phyloP scores from a whole-genome alignment of 2,113 vertebrate genomes.

The Oceanites oceanicus region DNA sequence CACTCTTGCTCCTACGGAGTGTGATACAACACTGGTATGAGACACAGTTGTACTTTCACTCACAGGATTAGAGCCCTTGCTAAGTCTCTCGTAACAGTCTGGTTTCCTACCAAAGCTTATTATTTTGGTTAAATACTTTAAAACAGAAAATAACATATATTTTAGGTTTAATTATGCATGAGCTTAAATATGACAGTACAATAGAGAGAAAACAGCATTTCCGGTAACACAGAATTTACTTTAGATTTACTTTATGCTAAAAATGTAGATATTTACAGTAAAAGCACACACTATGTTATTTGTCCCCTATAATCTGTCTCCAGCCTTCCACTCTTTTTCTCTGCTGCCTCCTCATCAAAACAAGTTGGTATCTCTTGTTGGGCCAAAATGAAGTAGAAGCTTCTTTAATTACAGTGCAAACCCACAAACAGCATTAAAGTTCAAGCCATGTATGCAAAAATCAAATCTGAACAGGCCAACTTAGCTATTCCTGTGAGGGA shows the following conservation, averaged over 20 bases:
- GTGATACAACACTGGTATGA: background rate
- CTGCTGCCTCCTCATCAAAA: background rate
- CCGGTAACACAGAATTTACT: background rate
- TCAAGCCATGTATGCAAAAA: background rate
- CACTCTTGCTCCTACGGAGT: background rate
- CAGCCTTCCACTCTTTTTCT: background rate
- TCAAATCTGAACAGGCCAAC: background rate
- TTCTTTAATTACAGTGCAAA: background rate
- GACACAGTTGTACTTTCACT: background rate
- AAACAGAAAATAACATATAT: conserved; percentile 14
- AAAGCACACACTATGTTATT: background rate
- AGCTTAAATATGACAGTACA: background rate
- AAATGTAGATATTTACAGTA: background rate
- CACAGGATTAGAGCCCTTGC: background rate
- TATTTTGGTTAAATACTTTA: background rate
- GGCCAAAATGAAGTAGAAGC: background rate
- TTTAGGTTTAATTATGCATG: background rate
- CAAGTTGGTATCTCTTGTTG: background rate
- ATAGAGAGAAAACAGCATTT: background rate
- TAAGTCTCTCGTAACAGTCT: background rate
- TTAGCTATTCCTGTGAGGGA: background rate
- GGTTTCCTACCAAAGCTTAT: background rate
- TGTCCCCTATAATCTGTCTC: background rate
- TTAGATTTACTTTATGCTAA: background rate
- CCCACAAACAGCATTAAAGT: background rate